Evolutionary conservation across 1,140 invertebrate genomes (phyloP), one percentile per base, ranked within the genome.

Genomic region (Gryon sp.): DNA sequence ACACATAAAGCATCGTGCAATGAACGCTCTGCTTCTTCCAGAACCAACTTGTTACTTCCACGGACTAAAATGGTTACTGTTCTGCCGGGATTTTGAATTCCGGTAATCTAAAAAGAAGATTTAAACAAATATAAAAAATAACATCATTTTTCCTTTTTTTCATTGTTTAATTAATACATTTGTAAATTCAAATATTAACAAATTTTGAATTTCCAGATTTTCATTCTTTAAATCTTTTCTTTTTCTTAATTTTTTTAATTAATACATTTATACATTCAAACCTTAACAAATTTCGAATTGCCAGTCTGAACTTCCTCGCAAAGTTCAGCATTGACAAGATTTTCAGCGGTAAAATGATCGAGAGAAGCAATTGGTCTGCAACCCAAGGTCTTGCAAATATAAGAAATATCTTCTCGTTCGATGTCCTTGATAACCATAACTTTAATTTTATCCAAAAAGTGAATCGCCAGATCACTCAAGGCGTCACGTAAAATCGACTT

Each of bases 401-500:
- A 99, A 81, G 99, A 95, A 82, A 99, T 96, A 80, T 99, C 98
- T 86, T 99, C 98, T 40, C 98, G 92, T 89, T 99, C 98, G 76
- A 99, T 93, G 87, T 99, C 98, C 88, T 98, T 99, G 14, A 99
- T 92, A 5, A 99, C 98, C 95, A 99, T 95, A 32, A 99, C 98
- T 87, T 99, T 99, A 86, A 99, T 97, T 91, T 99, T 99, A 82
- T 98, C 97, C 73, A 99, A 90, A 89, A 99, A 99, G 86, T 99
- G 99, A 76, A 99, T 91, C 1, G 98, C 98, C 76, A 99, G 89
- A 88, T 99, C 99, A 83, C 94, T 98, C 7, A 99, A 90, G 15
- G 99, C 98, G 93, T 99, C 99, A 78, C 98, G 93, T 22, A 99
- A 90, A 85, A 99, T 99, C 0, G 98, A 99, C 88, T 99, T 99